Conservation (phyloP, 2,888 invertebrate genomes). For the Panorpa germanica region DNA sequence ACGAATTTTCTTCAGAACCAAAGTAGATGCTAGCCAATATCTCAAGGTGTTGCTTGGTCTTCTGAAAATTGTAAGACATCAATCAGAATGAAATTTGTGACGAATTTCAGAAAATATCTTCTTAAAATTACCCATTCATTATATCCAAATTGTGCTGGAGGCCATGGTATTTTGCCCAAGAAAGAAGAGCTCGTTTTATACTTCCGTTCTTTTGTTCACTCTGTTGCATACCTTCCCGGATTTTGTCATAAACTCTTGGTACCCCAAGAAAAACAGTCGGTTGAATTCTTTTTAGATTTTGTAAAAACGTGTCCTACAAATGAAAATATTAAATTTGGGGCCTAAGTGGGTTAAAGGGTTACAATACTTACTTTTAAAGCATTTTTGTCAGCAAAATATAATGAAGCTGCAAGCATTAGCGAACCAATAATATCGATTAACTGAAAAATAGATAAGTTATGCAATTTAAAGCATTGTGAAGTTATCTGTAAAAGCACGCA, state of each 20-base stretch:
- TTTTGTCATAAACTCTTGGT: constrained; percentile 87
- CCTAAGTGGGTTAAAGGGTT: too few species aligned
- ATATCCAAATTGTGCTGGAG: constrained; percentile 37
- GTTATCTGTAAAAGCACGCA: too few species aligned
- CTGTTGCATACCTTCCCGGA: constrained; percentile 68
- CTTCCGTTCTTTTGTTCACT: constrained; percentile 49
- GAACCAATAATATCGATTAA: constrained; percentile 58
- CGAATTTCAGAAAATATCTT: too few species aligned
- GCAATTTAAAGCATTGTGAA: too few species aligned
- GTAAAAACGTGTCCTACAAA: too few species aligned
- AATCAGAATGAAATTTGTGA: constrained; percentile 1
- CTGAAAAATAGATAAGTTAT: constrained; percentile 21
- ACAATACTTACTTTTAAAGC: too few species aligned
- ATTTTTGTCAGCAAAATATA: constrained; percentile 81
- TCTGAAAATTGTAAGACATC: constrained; percentile 9
- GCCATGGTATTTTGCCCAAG: constrained; percentile 53
- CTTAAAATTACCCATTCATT: constrained; percentile 36
- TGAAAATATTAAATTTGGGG: too few species aligned
- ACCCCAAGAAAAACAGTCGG: constrained; percentile 79
- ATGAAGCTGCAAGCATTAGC: constrained; percentile 39
- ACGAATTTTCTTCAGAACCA: constrained; percentile 66
- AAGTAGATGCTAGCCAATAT: constrained; percentile 55
- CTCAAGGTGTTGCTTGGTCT: constrained; percentile 36
- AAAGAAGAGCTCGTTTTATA: constrained; percentile 50
- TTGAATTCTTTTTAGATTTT: constrained; percentile 53